These are phyloP conservation scores for Rallus crepitans DNA, from an alignment of 2,797 vertebrate species.

Conservation along the genomic window DNA sequence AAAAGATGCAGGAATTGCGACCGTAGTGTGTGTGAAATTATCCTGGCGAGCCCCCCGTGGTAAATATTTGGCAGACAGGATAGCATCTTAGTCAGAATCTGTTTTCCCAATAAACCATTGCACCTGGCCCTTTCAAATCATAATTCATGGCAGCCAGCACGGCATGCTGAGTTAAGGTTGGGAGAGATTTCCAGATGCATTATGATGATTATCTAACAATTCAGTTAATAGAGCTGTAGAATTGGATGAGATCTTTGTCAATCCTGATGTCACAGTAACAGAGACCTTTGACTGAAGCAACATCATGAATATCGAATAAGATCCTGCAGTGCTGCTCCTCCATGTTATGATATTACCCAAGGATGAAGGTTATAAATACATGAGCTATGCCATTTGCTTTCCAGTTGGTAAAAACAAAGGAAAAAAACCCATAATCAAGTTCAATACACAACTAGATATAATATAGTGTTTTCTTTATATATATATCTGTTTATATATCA, in stretches of 20 bases:
- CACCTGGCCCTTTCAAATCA: slow-evolving; percentile 27
- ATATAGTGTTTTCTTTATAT: slow-evolving; percentile 74
- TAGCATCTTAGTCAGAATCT: slow-evolving; percentile 37
- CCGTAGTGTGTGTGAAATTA: slow-evolving; percentile 19
- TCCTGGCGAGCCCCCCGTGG: slow-evolving; percentile 39
- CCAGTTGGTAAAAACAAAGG: slow-evolving; percentile 54
- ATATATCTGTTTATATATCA: slow-evolving; percentile 71
- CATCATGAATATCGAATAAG: slow-evolving; percentile 47
- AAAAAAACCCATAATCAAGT: slow-evolving; percentile 62
- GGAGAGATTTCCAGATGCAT: slow-evolving; percentile 50
- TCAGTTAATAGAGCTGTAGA: slow-evolving; percentile 44
- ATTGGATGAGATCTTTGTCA: slow-evolving; percentile 64
- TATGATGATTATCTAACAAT: slow-evolving; percentile 52
- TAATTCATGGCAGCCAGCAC: slow-evolving; percentile 44
- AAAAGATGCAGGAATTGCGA: slow-evolving; percentile 59
- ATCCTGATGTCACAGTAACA: slow-evolving; percentile 50
- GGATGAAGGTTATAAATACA: slow-evolving; percentile 56
- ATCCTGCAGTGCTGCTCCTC: slow-evolving; percentile 36
- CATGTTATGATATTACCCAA: slow-evolving; percentile 25
- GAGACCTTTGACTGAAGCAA: slow-evolving; percentile 59
- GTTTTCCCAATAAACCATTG: slow-evolving; percentile 42
- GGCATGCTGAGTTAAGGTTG: slow-evolving; percentile 40
- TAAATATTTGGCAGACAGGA: slow-evolving; percentile 37
- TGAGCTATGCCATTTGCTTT: slow-evolving; percentile 44
- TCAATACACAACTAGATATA: slow-evolving; percentile 75